Percentiles rank a stretch among this genome's conserved stretches.
These are phyloP conservation scores for Andricus grossulariae DNA, from an alignment of 1,140 invertebrate species.

Conservation along the genomic window DNA sequence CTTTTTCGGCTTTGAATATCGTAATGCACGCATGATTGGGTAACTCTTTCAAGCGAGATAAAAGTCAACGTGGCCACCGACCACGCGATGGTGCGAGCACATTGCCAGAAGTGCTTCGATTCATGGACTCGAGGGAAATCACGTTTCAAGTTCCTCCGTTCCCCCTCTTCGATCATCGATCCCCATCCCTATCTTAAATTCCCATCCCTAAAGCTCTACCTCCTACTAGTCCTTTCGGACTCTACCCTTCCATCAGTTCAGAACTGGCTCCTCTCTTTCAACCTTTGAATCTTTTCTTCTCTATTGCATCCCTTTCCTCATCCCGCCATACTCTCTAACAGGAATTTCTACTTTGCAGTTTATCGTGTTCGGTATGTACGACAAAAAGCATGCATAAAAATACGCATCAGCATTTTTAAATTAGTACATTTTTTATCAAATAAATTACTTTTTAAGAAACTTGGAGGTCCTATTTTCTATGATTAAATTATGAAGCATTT, in stretches of 20 bases:
- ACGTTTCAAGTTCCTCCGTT: slow-evolving; percentile 57
- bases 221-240: slow-evolving; percentile 49
- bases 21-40: slow-evolving; percentile 59
- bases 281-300: not conserved
- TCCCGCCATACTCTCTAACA: too few relatives aligned
- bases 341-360: not conserved
- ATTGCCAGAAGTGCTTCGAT: slow-evolving; percentile 57
- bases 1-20: slow-evolving; percentile 56
- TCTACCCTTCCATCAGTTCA: slow-evolving; percentile 56
- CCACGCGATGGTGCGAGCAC: slow-evolving; percentile 51
- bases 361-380: not conserved
- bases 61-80: slow-evolving; percentile 55
- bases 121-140: slow-evolving; percentile 60
- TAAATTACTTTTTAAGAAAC: too few relatives aligned
- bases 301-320: too few relatives aligned
- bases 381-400: too few relatives aligned
- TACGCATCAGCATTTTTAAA: too few relatives aligned
- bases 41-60: slow-evolving; percentile 58
- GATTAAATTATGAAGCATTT: too few relatives aligned
- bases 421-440: too few relatives aligned
- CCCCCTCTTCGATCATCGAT: slow-evolving; percentile 48
- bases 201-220: too few relatives aligned
- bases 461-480: too few relatives aligned
- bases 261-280: not conserved
- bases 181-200: slow-evolving; percentile 49